Conservation (phyloP, 1,140 invertebrate genomes). For the Drosophila lacteicornis region DNA sequence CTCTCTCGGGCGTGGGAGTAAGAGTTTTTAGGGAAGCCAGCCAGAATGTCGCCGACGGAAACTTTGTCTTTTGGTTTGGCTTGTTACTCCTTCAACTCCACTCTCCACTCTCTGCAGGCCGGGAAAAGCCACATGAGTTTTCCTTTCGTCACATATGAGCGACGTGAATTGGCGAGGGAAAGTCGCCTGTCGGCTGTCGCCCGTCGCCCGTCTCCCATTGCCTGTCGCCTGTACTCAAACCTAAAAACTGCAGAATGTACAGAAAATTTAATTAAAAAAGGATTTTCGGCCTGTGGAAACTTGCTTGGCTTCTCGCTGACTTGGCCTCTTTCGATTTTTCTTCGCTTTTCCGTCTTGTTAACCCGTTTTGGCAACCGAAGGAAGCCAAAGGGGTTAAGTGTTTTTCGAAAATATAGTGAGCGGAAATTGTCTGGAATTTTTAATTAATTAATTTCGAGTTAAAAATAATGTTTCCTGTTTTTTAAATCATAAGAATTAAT, state of each 20-base stretch:
- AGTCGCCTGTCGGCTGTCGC: slow-evolving; percentile 11
- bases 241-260: slow-evolving; percentile 82
- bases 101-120: slow-evolving; percentile 17
- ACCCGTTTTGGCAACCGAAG: slow-evolving; percentile 8
- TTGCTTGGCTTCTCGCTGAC: slow-evolving; percentile 77
- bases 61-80: slow-evolving; percentile 64
- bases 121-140: slow-evolving; percentile 40
- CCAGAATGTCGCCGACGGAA: slow-evolving; percentile 65
- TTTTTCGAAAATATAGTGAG: slow-evolving; percentile 1
- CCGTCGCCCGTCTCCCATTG: slow-evolving; percentile 2
- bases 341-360: slow-evolving; percentile 9
- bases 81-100: slow-evolving; percentile 44
- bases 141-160: slow-evolving; percentile 68
- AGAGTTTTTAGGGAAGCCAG: slow-evolving; percentile 2
- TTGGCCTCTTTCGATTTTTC: slow-evolving; percentile 48
- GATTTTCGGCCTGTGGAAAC: slow-evolving; percentile 76
- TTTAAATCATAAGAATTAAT: neutral
- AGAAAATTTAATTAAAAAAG: slow-evolving; percentile 83
- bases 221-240: slow-evolving; percentile 54
- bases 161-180: slow-evolving; percentile 39
- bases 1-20: neutral
- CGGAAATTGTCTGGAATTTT: neutral
- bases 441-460: neutral
- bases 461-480: neutral
- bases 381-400: neutral